Percentiles rank a stretch among this genome's conserved stretches.
Conservation (phyloP, 2,113 vertebrate species). For the Emydocephalus ijimae region DNA sequence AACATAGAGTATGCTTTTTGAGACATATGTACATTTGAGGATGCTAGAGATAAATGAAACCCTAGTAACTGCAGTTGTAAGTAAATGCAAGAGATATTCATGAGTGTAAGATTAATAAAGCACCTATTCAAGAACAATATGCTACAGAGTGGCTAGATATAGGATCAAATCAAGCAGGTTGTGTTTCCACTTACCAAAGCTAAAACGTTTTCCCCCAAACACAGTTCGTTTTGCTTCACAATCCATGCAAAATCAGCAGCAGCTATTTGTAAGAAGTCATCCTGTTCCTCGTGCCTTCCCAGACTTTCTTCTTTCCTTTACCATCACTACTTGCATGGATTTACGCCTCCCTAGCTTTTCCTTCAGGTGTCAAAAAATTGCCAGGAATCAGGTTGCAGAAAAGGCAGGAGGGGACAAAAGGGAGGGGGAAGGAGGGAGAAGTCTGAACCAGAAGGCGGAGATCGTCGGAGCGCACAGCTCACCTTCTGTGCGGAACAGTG, state of each 20-base stretch:
- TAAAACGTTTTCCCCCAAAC: slow-evolving; percentile 43
- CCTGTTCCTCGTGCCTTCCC: slow-evolving; percentile 47
- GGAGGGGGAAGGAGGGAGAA: slow-evolving; percentile 27
- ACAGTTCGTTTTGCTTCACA: slow-evolving; percentile 65
- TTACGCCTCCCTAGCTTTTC: slow-evolving; percentile 64
- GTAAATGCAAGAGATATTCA: slow-evolving; percentile 50
- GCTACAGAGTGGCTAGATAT: not conserved
- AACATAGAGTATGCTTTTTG: slow-evolving; percentile 29
- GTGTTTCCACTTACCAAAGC: slow-evolving; percentile 57
- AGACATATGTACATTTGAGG: slow-evolving; percentile 5
- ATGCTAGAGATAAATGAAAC: not conserved
- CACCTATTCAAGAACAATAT: slow-evolving; percentile 10
- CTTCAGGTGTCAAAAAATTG: slow-evolving; percentile 67
- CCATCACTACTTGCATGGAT: slow-evolving; percentile 22
- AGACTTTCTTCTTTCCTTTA: slow-evolving; percentile 44
- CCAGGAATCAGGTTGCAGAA: slow-evolving; percentile 43
- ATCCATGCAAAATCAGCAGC: slow-evolving; percentile 77
- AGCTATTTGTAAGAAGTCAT: slow-evolving; percentile 67
- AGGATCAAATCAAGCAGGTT: slow-evolving; percentile 30
- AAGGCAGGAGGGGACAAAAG: slow-evolving; percentile 48
- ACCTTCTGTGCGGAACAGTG: slow-evolving; percentile 38
- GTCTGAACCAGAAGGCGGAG: slow-evolving; percentile 50
- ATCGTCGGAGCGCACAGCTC: slow-evolving; percentile 49
- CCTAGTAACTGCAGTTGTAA: slow-evolving; percentile 12
- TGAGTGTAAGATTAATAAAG: not conserved